These are phyloP conservation scores for Cherax destructor DNA, from an alignment of 1,140 invertebrate species.

Conservation along the genomic window DNA sequence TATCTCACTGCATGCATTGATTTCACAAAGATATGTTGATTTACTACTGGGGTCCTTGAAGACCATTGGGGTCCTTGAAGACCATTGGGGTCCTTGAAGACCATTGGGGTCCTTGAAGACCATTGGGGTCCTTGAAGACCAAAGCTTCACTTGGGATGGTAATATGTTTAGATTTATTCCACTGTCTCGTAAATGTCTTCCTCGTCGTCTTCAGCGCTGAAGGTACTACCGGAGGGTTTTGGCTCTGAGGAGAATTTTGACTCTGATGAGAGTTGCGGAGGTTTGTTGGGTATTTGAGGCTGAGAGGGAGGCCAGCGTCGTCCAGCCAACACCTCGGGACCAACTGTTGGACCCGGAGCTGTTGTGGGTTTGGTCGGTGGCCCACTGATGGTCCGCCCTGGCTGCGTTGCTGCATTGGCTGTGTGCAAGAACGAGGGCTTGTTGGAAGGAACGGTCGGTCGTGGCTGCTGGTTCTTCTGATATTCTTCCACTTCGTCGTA, in stretches of 20 bases:
- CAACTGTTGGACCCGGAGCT: background rate
- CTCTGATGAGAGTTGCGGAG: background rate
- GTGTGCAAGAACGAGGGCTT: conserved; percentile 18
- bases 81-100: too few species aligned
- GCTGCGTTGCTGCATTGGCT: too few species aligned
- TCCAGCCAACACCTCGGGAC: background rate
- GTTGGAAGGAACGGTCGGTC: background rate
- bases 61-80: too few species aligned
- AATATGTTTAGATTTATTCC: too few species aligned
- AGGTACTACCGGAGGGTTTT: background rate
- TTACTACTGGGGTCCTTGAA: too few species aligned
- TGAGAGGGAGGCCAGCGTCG: background rate
- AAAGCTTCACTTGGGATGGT: too few species aligned
- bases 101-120: too few species aligned
- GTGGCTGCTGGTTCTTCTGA: background rate
- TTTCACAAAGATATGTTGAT: too few species aligned
- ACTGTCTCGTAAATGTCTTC: background rate
- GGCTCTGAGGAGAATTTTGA: background rate
- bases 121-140: too few species aligned
- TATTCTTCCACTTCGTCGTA: background rate
- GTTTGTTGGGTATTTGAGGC: background rate
- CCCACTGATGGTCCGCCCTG: background rate
- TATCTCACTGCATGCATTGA: too few species aligned
- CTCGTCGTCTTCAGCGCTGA: background rate
- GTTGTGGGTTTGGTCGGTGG: background rate